A percentile compares a stretch with the other conserved stretches of the same genome.
phyloP scores from a whole-genome alignment of 2,888 invertebrate species.

The Agonopterix subpropinquella region DNA sequence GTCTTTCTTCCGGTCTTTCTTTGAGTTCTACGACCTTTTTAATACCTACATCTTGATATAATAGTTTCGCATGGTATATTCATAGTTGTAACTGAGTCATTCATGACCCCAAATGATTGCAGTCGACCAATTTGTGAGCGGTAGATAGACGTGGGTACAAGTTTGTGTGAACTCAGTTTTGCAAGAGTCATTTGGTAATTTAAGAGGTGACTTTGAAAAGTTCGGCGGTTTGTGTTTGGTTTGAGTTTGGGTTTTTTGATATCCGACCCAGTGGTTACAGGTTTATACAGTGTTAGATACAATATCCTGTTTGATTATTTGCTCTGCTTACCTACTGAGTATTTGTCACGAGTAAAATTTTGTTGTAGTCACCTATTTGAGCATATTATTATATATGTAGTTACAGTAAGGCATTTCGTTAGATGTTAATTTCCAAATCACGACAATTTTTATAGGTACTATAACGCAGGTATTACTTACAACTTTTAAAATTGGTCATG shows the following conservation, averaged over 20 bases:
- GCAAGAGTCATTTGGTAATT: not conserved
- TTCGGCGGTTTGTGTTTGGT: not conserved
- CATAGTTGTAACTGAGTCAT: no score
- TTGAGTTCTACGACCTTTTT: not conserved
- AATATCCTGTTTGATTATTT: no score
- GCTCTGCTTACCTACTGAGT: no score
- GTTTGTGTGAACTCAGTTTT: not conserved
- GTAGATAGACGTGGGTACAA: constrained; percentile 3
- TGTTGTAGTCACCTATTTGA: constrained; percentile 3
- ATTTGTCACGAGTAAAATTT: not conserved
- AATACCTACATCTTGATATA: no score
- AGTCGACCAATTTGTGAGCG: constrained; percentile 6
- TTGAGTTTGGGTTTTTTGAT: not conserved
- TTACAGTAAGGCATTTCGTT: constrained; percentile 3
- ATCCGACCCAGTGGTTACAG: no score
- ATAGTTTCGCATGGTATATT: no score
- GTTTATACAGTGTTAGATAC: no score
- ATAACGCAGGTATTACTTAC: no score
- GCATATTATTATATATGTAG: not conserved
- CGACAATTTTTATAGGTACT: constrained; percentile 4
- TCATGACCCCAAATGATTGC: not conserved
- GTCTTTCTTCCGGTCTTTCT: not conserved
- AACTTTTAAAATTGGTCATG: no score
- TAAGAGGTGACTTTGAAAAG: not conserved
- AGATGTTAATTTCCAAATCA: constrained; percentile 9